A percentile compares a stretch with the other conserved stretches of the same genome.
Evolutionary conservation across 2,797 vertebrate genomes (phyloP).

Genomic region (Graptemys geographica): DNA sequence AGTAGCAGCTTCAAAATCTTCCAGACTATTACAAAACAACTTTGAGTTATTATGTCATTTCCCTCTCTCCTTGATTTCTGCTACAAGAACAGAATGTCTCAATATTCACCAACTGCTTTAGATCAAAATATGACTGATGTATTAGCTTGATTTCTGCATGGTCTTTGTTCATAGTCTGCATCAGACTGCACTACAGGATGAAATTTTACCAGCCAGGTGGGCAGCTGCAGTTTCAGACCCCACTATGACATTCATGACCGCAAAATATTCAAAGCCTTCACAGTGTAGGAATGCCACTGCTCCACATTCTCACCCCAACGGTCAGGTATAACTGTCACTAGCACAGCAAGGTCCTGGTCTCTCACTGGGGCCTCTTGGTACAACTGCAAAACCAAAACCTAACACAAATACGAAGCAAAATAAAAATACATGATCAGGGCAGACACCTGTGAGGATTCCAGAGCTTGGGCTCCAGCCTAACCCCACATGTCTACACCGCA

Average conservation of each 20-base stretch:
- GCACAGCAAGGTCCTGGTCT: not conserved
- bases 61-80: not conserved
- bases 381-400: not conserved
- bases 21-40: not conserved
- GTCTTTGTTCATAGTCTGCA: not conserved
- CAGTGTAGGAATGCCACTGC: not conserved
- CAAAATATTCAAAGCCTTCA: not conserved
- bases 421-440: not conserved
- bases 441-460: too few relatives aligned
- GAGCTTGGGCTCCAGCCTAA: too few relatives aligned
- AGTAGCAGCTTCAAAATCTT: not conserved
- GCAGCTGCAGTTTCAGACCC: not conserved
- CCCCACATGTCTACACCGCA: too few relatives aligned
- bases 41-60: not conserved
- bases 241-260: too few relatives aligned
- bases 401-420: not conserved
- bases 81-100: not conserved
- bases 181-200: not conserved
- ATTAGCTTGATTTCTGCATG: not conserved
- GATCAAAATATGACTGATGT: too few relatives aligned
- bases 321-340: not conserved
- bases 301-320: not conserved
- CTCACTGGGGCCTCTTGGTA: not conserved
- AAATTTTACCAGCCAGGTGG: too few relatives aligned
- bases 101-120: not conserved